These are phyloP conservation scores for Pocillopora verrucosa DNA, from an alignment of 64 coral and sea anemone genomes.

Conservation along the genomic window DNA sequence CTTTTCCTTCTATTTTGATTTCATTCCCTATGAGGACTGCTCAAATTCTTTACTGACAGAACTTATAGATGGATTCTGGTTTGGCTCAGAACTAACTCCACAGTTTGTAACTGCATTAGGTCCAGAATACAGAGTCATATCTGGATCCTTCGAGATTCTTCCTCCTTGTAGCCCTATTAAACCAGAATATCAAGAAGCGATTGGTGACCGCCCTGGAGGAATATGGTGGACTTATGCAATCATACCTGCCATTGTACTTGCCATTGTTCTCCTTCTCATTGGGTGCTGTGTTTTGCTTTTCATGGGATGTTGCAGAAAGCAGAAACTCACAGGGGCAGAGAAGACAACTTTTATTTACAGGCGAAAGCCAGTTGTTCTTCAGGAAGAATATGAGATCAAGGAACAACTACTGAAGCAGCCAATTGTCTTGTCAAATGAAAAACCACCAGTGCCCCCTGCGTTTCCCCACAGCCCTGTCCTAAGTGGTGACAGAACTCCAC, in stretches of 20 bases:
- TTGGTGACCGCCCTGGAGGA: constrained; percentile 49
- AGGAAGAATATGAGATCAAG: constrained; percentile 90
- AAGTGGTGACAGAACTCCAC: constrained; percentile 70
- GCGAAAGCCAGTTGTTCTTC: constrained; percentile 88
- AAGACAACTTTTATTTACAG: constrained; percentile 89
- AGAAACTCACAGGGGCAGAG: constrained; percentile 58
- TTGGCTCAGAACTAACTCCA: constrained; percentile 32
- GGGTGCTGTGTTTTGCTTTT: constrained; percentile 74
- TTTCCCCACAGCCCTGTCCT: constrained; percentile 73
- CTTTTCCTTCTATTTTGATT: constrained; percentile 75
- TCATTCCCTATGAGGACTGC: constrained; percentile 65
- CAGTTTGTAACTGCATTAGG: constrained; percentile 53
- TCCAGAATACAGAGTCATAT: constrained; percentile 60
- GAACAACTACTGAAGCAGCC: constrained; percentile 87
- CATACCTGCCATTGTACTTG: constrained; percentile 81
- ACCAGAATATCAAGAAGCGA: constrained; percentile 5
- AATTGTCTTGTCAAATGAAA: constrained; percentile 80
- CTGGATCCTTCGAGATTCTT: constrained; percentile 57
- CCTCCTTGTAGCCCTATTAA: constrained; percentile 40
- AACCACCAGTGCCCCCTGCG: constrained; percentile 76
- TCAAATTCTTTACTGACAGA: not conserved
- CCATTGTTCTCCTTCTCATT: constrained; percentile 69
- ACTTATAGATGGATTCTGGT: constrained; percentile 48
- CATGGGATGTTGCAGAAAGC: constrained; percentile 62
- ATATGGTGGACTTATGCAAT: constrained; percentile 87